Base-by-base conservation (phyloP, 2,888 invertebrate species). In the Eupelmus urozonus region DNA sequence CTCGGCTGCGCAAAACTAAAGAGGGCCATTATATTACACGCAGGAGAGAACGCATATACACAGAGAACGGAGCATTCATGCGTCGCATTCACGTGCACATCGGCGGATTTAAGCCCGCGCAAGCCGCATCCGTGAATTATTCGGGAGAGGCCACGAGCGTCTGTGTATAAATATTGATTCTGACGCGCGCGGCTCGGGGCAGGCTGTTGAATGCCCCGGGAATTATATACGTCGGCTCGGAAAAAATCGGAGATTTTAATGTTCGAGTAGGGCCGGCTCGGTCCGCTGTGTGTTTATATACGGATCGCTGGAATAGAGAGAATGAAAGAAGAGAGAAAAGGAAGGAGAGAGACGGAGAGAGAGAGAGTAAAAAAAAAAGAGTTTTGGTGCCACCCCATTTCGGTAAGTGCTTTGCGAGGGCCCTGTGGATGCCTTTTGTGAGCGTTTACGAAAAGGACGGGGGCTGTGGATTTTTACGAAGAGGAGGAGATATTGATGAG, bases 131-230 rank as follows among this genome's bases (percentile, higher is more conserved):
- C 51, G 53, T 63, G 72, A 73, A 73, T 73, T 57, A 65, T 29
- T 29, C n/a, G 34, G n/a, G 42, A 57, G 72, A 72, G 71, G 16
- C 29, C 13, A n/a, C 18, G 29, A 42, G 49, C 55, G n/a, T n/a
- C 25, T 67, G 42, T 45, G 5, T 75, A 75, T 69, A 75, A 69
- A 75, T 75, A 75, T 75, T 75, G 75, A 75, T 75, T 62, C 65
- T 60, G 57, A 75, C 67, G 75, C 49, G 53, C 40, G 23, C 25
- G 4, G n/a, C 18, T 11, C 16, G 40, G 45, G 13, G 45, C 18
- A 3, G 11, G 40, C 20, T 16, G 51, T 59, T 62, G 70, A 57
- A 70, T 57, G 66, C 66, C 13, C 5, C 29, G 27, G 16, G 71
- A 71, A 77, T 66, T 51, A 60, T 66, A 49, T n/a, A n/a, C n/a